phyloP scores from a whole-genome alignment of 2,797 vertebrate genomes.

The Spatula versicolor region DNA sequence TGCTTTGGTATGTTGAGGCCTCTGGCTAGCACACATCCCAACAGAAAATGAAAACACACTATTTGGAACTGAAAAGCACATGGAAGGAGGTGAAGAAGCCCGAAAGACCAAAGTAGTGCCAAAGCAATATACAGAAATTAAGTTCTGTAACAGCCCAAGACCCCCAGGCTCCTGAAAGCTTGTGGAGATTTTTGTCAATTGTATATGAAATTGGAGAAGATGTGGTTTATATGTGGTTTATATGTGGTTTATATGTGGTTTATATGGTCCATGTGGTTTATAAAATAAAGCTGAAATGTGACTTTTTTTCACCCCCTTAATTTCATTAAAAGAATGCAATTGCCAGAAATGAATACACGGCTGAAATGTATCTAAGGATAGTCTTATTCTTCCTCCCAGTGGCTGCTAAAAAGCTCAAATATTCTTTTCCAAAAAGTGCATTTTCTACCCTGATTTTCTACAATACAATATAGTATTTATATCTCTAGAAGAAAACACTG shows the following conservation, averaged over 20 bases:
- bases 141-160: not conserved
- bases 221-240: too few relatives aligned
- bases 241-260: too few relatives aligned
- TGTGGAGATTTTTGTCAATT: rapidly evolving
- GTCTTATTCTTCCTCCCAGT: not conserved
- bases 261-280: not conserved
- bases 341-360: not conserved
- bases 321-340: not conserved
- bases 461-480: not conserved
- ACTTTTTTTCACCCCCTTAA: not conserved
- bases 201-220: not conserved
- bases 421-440: not conserved
- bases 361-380: not conserved
- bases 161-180: not conserved
- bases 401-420: not conserved
- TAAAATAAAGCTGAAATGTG: rapidly evolving
- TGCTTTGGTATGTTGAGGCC: not conserved
- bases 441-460: not conserved
- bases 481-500: not conserved
- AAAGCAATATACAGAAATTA: not conserved
- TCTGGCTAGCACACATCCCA: not conserved
- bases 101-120: not conserved
- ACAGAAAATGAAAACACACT: not conserved
- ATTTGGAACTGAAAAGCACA: not conserved
- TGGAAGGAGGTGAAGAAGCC: not conserved